Base-by-base conservation (phyloP, 2,797 vertebrate genomes). In the Gorsachius magnificus region DNA sequence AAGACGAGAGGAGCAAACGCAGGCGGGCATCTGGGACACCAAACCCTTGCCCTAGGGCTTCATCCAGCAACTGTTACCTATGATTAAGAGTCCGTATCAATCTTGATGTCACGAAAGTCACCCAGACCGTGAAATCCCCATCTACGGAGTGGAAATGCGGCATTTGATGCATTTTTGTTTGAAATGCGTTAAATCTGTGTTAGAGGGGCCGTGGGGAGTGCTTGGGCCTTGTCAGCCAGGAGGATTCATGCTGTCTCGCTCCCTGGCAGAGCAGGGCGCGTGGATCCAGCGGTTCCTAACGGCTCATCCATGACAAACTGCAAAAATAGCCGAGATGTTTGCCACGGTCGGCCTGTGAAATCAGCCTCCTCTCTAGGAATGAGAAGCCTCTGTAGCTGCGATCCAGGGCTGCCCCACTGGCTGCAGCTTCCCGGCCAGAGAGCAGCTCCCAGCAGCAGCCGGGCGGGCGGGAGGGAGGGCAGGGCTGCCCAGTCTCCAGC, bases 91-190 rank as follows among this genome's bases (percentile, higher is more conserved):
- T 85, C 83, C 5, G 0, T 89, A 85, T 92, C 81, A 93, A 87
- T 95, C 75, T 82, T 8, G 6, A 68, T 74, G 83, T 89, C 94
- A 68, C 70, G 81, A 95, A 92, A 95, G 80, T 95, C 83, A 77
- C 66, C 68, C 86, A 87, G 90, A 92, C 91, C 53, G 0, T 95
- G 90, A 96, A 96, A 97, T 95, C 75, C 71, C 57, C 64, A 3
- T 87, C 83, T 78, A 95, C 0, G 0, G n/a, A 75, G 64, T 93
- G 83, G 78, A 96, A 96, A 90, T 93, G 61, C 0, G 6, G 71
- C 83, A 90, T 85, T 84, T 74, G 94, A 83, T 95, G 78, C 92
- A 93, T 89, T 95, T 96, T 95, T 96, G 81, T 91, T 89, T 93
- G 88, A 95, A 94, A 95, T 85, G 86, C 41, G 5, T 96, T 94